Conservation (phyloP, 2,113 vertebrate genomes). For the Sapayoa aenigma region DNA sequence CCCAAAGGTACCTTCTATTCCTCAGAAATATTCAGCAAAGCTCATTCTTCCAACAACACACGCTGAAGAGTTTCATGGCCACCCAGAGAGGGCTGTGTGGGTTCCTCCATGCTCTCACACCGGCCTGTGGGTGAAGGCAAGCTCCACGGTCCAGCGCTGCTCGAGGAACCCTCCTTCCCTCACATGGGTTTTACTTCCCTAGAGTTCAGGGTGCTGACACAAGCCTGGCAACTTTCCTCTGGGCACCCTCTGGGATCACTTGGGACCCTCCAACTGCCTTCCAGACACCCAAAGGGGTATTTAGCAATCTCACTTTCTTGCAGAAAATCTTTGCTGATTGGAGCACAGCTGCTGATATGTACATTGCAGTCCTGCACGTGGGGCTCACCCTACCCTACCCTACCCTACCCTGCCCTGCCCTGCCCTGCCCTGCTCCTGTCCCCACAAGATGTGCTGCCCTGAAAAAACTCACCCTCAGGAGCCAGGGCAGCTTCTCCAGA, state of each 20-base stretch:
- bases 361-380: rapidly evolving
- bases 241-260: not conserved
- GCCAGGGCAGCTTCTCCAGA: not conserved
- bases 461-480: too few species aligned
- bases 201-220: not conserved
- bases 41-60: not conserved
- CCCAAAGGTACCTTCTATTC: conserved; percentile 10
- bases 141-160: rapidly evolving
- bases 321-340: rapidly evolving
- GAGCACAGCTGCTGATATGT: not conserved
- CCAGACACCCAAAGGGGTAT: not conserved
- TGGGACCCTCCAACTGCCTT: not conserved
- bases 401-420: not conserved
- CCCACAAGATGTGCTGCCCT: rapidly evolving
- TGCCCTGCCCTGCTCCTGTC: not conserved
- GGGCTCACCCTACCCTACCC: not conserved
- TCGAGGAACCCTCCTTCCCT: not conserved
- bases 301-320: not conserved
- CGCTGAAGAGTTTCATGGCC: not conserved
- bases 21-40: conserved; percentile 1
- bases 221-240: not conserved
- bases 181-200: not conserved
- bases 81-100: not conserved
- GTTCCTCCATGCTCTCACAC: not conserved
- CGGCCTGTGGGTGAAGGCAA: rapidly evolving